These are phyloP conservation scores for Eufriesea mexicana DNA, from an alignment of 1,140 invertebrate genomes.

Conservation along the genomic window DNA sequence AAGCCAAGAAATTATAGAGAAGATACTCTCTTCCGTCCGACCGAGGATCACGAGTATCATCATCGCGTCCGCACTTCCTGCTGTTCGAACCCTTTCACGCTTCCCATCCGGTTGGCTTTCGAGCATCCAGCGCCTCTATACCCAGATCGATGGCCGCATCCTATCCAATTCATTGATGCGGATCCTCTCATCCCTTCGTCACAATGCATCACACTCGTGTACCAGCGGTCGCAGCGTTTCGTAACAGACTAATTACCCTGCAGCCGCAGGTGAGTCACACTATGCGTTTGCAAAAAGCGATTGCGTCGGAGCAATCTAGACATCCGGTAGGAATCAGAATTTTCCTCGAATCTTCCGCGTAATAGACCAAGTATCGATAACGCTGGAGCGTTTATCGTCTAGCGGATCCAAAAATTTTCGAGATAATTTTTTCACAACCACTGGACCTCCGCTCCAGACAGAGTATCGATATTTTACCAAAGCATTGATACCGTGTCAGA, in stretches of 20 bases:
- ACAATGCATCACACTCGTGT: not conserved
- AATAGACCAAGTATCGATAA: not conserved
- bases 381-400: not conserved
- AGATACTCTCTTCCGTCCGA: conserved; percentile 36
- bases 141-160: conserved; percentile 55
- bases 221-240: not conserved
- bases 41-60: conserved; percentile 27
- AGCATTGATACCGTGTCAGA: not conserved
- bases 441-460: not conserved
- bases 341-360: not conserved
- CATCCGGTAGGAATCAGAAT: not conserved
- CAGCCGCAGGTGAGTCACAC: conserved; percentile 2
- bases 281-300: not conserved
- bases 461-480: not conserved
- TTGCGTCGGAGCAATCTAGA: not conserved
- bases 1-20: not conserved
- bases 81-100: conserved; percentile 49
- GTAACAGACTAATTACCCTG: not conserved
- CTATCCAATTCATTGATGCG: conserved; percentile 48
- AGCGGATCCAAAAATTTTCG: not conserved
- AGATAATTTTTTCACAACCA: not conserved
- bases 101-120: conserved; percentile 63
- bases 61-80: conserved; percentile 51
- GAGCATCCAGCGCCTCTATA: conserved; percentile 35
- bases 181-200: not conserved